These are phyloP conservation scores for Pterostichus madidus DNA, from an alignment of 2,888 invertebrate species.

Conservation along the genomic window DNA sequence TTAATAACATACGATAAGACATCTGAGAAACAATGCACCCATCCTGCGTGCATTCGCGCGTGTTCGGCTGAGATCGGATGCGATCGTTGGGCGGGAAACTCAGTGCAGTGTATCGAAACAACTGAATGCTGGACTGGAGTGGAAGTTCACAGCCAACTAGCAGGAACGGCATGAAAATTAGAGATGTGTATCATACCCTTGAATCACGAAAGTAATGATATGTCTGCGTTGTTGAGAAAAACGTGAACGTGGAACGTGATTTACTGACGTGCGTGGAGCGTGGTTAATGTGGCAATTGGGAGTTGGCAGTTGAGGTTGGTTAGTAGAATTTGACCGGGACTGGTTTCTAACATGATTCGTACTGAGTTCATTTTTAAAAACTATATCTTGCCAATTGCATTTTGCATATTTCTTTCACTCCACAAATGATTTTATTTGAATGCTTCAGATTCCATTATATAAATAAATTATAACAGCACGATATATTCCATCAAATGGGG, in stretches of 20 bases:
- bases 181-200: constrained; percentile 34
- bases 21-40: constrained; percentile 28
- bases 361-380: too few species aligned
- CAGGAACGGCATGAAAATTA: constrained; percentile 44
- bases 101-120: constrained; percentile 48
- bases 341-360: too few species aligned
- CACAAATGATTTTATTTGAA: too few species aligned
- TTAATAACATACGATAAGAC: constrained; percentile 27
- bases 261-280: background rate
- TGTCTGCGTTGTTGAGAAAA: constrained; percentile 6
- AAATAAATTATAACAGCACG: too few species aligned
- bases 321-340: background rate
- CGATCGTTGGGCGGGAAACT: constrained; percentile 25
- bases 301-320: background rate
- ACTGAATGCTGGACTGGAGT: constrained; percentile 15
- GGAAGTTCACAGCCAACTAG: constrained; percentile 43
- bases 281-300: background rate
- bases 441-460: too few species aligned
- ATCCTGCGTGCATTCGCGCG: constrained; percentile 9
- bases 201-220: constrained; percentile 33
- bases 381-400: too few species aligned
- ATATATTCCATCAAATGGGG: too few species aligned
- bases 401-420: too few species aligned
- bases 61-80: constrained; percentile 13
- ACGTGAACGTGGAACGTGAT: background rate